These are phyloP conservation scores for Orthosia gracilis DNA, from an alignment of 2,888 invertebrate species.

Conservation along the genomic window DNA sequence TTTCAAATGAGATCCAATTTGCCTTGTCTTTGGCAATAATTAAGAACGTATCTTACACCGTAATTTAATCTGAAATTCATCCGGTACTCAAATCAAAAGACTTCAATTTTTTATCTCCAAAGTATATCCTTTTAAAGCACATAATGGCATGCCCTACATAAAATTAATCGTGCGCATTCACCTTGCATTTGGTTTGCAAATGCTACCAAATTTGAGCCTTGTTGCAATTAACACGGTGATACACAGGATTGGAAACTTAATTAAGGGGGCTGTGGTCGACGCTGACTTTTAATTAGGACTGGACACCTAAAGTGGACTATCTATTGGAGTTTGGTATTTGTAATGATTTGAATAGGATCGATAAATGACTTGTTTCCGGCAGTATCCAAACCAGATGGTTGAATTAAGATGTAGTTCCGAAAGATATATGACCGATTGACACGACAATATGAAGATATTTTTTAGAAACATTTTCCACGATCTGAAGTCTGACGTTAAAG, in stretches of 20 bases:
- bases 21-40: background rate
- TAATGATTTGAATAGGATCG: background rate
- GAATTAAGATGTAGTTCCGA: too few species aligned
- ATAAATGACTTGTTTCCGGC: background rate
- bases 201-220: constrained; percentile 50
- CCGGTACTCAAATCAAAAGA: constrained; percentile 11
- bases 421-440: too few species aligned
- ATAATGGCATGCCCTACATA: constrained; percentile 57
- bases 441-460: too few species aligned
- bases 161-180: constrained; percentile 36
- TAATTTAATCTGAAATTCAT: constrained; percentile 20
- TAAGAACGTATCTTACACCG: background rate
- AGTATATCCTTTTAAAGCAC: constrained; percentile 54
- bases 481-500: background rate
- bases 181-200: constrained; percentile 59
- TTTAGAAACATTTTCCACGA: too few species aligned
- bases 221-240: constrained; percentile 44
- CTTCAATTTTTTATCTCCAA: constrained; percentile 38
- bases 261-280: constrained; percentile 18
- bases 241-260: constrained; percentile 43
- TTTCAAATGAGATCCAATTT: background rate
- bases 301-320: background rate
- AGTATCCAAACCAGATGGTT: too few species aligned
- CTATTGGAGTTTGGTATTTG: background rate
- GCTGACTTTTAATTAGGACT: constrained; percentile 34